Conservation (phyloP, 2,888 invertebrate genomes). For the Crepidodera aurea region DNA sequence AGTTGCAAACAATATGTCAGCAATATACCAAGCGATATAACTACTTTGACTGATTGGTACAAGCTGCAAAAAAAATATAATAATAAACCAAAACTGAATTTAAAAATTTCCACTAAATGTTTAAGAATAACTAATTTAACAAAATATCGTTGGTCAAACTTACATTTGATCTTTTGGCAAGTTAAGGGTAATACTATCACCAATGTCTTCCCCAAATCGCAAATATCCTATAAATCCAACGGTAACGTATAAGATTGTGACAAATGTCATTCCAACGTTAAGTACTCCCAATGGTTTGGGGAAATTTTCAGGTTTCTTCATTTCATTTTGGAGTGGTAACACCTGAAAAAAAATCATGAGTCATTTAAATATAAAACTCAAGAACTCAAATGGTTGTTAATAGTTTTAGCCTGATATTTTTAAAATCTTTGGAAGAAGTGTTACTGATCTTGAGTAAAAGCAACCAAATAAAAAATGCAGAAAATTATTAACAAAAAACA, state of each 20-base stretch:
- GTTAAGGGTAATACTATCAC: conserved; percentile 90
- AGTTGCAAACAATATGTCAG: conserved; percentile 94
- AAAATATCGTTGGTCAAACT: too few species aligned
- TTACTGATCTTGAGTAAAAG: too few species aligned
- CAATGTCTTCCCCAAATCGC: conserved; percentile 82
- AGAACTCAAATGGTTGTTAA: too few species aligned
- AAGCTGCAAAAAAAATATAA: conserved; percentile 70
- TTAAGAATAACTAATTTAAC: too few species aligned
- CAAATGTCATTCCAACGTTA: conserved; percentile 87
- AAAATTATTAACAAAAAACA: too few species aligned
- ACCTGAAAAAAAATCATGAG: conserved; percentile 70
- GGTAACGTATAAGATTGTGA: conserved; percentile 78
- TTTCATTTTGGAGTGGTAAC: conserved; percentile 92
- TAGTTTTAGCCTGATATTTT: too few species aligned
- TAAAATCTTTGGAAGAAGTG: too few species aligned
- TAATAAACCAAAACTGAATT: too few species aligned
- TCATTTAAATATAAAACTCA: too few species aligned
- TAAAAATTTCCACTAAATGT: too few species aligned
- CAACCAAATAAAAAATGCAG: too few species aligned
- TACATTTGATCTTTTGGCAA: conserved; percentile 70
- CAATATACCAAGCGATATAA: conserved; percentile 86
- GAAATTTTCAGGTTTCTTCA: conserved; percentile 82
- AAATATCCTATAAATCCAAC: conserved; percentile 90
- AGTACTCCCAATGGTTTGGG: conserved; percentile 83
- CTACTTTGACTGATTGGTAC: conserved; percentile 81